Percentiles rank a stretch among this genome's conserved stretches.
These are phyloP conservation scores for Platycheirus albimanus DNA, from an alignment of 2,888 invertebrate genomes.

Conservation along the genomic window DNA sequence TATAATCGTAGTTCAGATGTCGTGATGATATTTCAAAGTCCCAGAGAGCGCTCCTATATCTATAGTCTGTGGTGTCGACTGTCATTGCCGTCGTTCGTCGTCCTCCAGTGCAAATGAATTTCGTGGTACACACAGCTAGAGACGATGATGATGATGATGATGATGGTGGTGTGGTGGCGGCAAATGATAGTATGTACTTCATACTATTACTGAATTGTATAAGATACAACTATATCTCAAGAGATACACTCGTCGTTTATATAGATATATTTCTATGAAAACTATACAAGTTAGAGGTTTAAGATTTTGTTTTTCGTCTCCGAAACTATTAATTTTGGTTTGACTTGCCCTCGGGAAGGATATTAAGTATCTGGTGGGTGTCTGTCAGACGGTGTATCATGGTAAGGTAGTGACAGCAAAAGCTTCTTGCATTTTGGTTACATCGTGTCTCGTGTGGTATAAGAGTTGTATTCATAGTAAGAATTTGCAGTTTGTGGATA, in stretches of 20 bases:
- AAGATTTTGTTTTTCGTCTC: neutral
- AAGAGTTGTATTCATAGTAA: neutral
- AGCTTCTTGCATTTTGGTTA: constrained; percentile 40
- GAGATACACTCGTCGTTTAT: no score
- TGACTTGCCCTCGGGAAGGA: constrained; percentile 39
- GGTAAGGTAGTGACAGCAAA: constrained; percentile 38
- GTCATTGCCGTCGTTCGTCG: no score
- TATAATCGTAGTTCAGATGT: constrained; percentile 66
- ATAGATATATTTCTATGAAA: no score
- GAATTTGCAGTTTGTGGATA: constrained; percentile 17
- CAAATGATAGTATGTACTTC: neutral
- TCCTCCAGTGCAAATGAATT: constrained; percentile 22
- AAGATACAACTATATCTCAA: constrained; percentile 20
- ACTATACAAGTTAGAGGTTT: neutral
- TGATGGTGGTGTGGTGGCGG: neutral
- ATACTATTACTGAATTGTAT: neutral
- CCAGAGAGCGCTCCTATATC: constrained; percentile 7
- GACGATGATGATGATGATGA: no score
- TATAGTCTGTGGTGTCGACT: no score
- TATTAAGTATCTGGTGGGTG: constrained; percentile 39
- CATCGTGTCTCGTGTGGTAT: neutral
- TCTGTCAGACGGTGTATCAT: constrained; percentile 29
- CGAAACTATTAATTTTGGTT: constrained; percentile 52
- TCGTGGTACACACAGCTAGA: neutral
- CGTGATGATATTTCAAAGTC: constrained; percentile 65